phyloP scores from a whole-genome alignment of 2,888 invertebrate species.

The Mechanitis mazaeus region DNA sequence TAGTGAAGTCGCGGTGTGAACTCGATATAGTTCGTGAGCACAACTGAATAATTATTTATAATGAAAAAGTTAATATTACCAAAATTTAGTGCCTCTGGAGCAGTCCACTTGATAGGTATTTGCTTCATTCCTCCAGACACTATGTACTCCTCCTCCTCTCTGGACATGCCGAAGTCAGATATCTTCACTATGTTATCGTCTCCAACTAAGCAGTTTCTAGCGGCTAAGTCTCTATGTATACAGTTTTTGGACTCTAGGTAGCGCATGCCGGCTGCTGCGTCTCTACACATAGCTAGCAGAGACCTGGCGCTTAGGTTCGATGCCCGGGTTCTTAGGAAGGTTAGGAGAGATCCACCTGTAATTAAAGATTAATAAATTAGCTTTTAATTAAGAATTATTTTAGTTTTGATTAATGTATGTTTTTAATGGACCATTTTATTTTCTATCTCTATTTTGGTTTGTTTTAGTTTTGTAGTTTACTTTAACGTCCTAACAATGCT shows the following conservation, averaged over 20 bases:
- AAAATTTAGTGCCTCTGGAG: slow-evolving; percentile 96
- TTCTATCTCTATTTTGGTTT: too few species aligned
- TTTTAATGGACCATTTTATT: too few species aligned
- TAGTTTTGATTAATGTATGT: too few species aligned
- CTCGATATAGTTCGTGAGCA: too few species aligned
- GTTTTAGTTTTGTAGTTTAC: too few species aligned
- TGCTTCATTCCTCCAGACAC: slow-evolving; percentile 99
- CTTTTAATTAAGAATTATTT: too few species aligned
- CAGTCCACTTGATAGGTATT: slow-evolving; percentile 99
- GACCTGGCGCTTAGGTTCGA: slow-evolving; percentile 79
- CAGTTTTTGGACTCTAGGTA: slow-evolving; percentile 97
- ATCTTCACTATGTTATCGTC: slow-evolving; percentile 94
- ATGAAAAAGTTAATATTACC: slow-evolving; percentile 69
- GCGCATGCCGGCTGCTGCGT: slow-evolving; percentile 95
- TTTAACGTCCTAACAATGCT: too few species aligned
- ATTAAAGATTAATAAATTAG: not conserved
- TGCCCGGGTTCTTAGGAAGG: slow-evolving; percentile 89
- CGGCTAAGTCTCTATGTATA: slow-evolving; percentile 96
- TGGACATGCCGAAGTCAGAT: slow-evolving; percentile 98
- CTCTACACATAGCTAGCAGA: slow-evolving; percentile 92
- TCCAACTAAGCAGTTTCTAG: slow-evolving; percentile 93
- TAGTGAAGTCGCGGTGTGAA: too few species aligned
- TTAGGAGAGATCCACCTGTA: slow-evolving; percentile 91
- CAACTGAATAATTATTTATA: not conserved
- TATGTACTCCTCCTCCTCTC: slow-evolving; percentile 97